phyloP scores from a whole-genome alignment of 30 jellyfish, hydroid and myxozoan species.

The Mastigias papua region DNA sequence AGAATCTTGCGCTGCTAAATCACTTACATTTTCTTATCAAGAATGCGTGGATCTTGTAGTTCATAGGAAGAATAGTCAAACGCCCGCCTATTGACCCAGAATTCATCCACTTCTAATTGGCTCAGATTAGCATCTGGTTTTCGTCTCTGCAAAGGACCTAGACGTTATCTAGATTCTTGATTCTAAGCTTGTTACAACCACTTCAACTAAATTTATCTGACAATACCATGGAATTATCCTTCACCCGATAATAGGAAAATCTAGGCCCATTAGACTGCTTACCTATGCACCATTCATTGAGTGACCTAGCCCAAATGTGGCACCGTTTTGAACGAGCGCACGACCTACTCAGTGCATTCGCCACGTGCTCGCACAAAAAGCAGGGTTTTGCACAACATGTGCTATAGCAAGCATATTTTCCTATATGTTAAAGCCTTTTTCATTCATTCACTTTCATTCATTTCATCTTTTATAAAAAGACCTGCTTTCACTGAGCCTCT shows the following conservation, averaged over 20 bases:
- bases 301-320: constrained; percentile 13
- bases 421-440: too few relatives aligned
- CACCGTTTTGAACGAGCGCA: not conserved
- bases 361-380: too few relatives aligned
- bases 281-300: not conserved
- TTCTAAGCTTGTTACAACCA: constrained; percentile 54
- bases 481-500: too few relatives aligned
- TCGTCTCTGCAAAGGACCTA: constrained; percentile 34
- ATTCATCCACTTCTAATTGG: constrained; percentile 31
- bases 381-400: too few relatives aligned
- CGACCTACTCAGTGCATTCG: not conserved
- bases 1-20: not conserved
- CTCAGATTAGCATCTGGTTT: constrained; percentile 31
- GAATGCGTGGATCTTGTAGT: constrained; percentile 38
- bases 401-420: too few relatives aligned
- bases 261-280: not conserved
- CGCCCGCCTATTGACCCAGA: constrained; percentile 64
- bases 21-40: constrained; percentile 28
- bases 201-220: constrained; percentile 13
- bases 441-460: too few relatives aligned
- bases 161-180: constrained; percentile 46
- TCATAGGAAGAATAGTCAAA: constrained; percentile 5
- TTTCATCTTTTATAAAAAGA: too few relatives aligned
- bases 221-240: constrained; percentile 11
- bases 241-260: not conserved